Conservation (phyloP, 1,140 invertebrate species). For the Himalopsyche phryganea region DNA sequence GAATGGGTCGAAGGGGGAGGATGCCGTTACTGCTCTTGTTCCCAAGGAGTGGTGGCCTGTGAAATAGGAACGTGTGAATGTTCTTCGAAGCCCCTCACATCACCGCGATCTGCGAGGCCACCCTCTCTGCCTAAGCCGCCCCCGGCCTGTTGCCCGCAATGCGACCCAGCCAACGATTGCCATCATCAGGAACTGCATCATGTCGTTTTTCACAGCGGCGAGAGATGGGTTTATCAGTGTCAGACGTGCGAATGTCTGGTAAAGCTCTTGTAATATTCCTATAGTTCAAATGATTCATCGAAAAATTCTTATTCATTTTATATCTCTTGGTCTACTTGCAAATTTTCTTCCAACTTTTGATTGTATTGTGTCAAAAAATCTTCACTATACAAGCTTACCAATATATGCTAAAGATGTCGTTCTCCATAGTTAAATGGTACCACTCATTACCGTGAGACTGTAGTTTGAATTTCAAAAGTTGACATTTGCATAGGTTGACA, state of each 20-base stretch:
- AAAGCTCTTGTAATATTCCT: constrained; percentile 16
- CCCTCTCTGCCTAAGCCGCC: constrained; percentile 34
- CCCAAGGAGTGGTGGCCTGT: constrained; percentile 43
- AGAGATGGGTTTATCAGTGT: constrained; percentile 85
- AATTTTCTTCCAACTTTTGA: too few relatives aligned
- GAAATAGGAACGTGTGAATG: constrained; percentile 42
- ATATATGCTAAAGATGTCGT: too few relatives aligned
- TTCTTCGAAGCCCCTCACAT: constrained; percentile 20
- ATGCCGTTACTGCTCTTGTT: constrained; percentile 45
- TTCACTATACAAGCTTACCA: too few relatives aligned
- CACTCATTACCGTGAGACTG: too few relatives aligned
- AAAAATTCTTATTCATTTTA: background rate
- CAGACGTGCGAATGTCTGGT: constrained; percentile 87
- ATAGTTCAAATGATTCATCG: background rate
- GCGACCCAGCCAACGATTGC: constrained; percentile 67
- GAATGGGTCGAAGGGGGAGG: constrained; percentile 47
- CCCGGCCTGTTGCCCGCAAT: constrained; percentile 71
- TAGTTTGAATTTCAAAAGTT: too few relatives aligned
- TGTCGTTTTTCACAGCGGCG: constrained; percentile 72
- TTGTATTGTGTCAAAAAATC: too few relatives aligned
- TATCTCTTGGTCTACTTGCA: too few relatives aligned
- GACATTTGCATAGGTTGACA: too few relatives aligned
- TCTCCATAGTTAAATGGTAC: too few relatives aligned
- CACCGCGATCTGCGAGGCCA: background rate
- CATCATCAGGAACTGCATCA: constrained; percentile 74